Conservation (phyloP, 2,113 vertebrate genomes). For the Misgurnus anguillicaudatus region DNA sequence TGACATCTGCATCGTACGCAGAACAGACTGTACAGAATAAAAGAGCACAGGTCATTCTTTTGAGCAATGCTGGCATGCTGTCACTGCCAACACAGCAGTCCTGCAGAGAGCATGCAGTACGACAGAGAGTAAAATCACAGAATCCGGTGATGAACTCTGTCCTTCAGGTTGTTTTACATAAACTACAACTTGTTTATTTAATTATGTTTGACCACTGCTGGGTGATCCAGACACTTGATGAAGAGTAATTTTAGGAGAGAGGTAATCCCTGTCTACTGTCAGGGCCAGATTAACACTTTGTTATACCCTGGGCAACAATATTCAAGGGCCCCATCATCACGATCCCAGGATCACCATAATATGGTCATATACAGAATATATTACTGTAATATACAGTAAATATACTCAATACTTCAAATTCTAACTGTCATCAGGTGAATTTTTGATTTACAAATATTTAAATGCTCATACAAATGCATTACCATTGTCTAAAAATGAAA, state of each 20-base stretch:
- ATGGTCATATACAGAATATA: too few species aligned
- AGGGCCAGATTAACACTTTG: too few species aligned
- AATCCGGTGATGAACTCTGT: not conserved
- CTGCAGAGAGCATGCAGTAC: conserved; percentile 5
- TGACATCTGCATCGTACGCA: not conserved
- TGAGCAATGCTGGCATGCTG: not conserved
- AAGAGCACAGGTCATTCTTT: not conserved
- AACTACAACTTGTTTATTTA: conserved; percentile 21
- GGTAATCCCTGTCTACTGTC: conserved; percentile 60
- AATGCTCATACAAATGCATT: too few species aligned
- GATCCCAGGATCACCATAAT: too few species aligned
- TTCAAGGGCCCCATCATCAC: too few species aligned
- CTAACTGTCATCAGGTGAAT: too few species aligned
- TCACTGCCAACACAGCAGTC: not conserved
- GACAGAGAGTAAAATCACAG: not conserved
- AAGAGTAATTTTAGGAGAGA: conserved; percentile 37
- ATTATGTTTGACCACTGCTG: not conserved
- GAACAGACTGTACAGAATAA: not conserved
- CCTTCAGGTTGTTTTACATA: not conserved
- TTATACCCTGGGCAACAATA: too few species aligned
- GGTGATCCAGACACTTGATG: conserved; percentile 31
- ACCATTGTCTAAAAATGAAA: too few species aligned
- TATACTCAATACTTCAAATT: too few species aligned
- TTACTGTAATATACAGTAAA: too few species aligned
- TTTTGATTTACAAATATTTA: too few species aligned